Conservation (phyloP, 2,797 vertebrate genomes). For the Myotis daubentonii region DNA sequence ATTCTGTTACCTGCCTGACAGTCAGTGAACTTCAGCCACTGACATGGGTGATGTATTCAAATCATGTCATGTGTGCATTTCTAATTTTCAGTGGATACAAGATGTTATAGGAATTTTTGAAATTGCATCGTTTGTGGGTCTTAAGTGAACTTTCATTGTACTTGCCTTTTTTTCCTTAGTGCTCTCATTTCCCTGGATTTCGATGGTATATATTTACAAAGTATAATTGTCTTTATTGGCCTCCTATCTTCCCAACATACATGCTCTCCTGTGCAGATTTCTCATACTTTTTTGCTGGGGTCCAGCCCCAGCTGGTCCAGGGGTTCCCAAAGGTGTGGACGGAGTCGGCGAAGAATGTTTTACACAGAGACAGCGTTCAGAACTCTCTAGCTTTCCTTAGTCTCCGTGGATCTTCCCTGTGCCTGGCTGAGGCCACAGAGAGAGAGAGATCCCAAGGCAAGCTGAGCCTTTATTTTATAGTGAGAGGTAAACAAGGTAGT, state of each 20-base stretch:
- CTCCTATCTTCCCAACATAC: background rate
- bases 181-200: background rate
- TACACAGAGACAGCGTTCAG: too few species aligned
- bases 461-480: too few species aligned
- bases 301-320: too few species aligned
- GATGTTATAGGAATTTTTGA: background rate
- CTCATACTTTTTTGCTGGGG: background rate
- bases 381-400: too few species aligned
- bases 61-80: background rate
- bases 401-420: too few species aligned
- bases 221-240: background rate
- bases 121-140: background rate
- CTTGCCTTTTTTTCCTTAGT: background rate
- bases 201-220: background rate
- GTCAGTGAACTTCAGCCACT: background rate
- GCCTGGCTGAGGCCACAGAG: too few species aligned
- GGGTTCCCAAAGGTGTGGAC: too few species aligned
- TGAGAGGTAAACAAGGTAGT: too few species aligned
- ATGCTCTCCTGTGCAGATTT: background rate
- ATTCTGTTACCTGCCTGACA: background rate
- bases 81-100: background rate
- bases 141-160: conserved; percentile 31
- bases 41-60: background rate
- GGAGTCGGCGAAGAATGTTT: too few species aligned
- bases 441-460: too few species aligned